A percentile compares a stretch with the other conserved stretches of the same genome.
Conservation (phyloP, 2,888 invertebrate species). For the Crocallis elinguaria region DNA sequence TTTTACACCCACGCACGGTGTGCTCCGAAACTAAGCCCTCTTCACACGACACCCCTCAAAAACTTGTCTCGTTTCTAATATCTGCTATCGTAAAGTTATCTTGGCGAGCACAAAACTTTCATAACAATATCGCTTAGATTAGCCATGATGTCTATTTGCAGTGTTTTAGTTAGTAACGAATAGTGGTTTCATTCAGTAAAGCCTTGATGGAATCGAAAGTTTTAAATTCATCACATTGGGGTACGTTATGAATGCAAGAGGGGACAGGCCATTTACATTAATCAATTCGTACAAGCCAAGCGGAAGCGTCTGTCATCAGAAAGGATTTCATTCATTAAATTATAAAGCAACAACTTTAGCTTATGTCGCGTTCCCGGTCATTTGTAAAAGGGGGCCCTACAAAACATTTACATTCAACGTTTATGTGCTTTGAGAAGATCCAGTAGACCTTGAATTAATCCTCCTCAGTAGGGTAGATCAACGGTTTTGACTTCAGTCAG, state of each 20-base stretch:
- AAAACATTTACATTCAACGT: conserved; percentile 21
- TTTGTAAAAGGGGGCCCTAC: conserved; percentile 36
- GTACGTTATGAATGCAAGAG: conserved; percentile 37
- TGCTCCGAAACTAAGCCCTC: conserved; percentile 33
- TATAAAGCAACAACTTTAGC: conserved; percentile 50
- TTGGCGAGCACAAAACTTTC: conserved; percentile 8
- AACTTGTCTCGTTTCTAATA: conserved; percentile 37
- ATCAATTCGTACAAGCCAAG: conserved; percentile 51
- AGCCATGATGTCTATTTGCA: conserved; percentile 5
- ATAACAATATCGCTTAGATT: conserved; percentile 14
- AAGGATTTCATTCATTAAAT: conserved; percentile 64
- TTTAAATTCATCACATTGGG: conserved; percentile 28
- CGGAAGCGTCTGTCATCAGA: conserved; percentile 66
- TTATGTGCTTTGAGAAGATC: conserved; percentile 17
- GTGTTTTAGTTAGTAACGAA: conserved; percentile 1
- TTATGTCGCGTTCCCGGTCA: conserved; percentile 50
- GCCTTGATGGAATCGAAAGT: conserved; percentile 5
- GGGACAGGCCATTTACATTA: conserved; percentile 43
- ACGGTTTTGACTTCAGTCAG: background rate
- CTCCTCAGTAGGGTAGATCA: conserved; percentile 5
- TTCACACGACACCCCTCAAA: conserved; percentile 35
- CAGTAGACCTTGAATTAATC: conserved; percentile 25
- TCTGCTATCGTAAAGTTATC: conserved; percentile 23
- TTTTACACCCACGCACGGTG: conserved; percentile 31
- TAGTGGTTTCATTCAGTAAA: conserved; percentile 1